These are phyloP conservation scores for Piprites chloris DNA, from an alignment of 2,113 vertebrate species.

Conservation along the genomic window DNA sequence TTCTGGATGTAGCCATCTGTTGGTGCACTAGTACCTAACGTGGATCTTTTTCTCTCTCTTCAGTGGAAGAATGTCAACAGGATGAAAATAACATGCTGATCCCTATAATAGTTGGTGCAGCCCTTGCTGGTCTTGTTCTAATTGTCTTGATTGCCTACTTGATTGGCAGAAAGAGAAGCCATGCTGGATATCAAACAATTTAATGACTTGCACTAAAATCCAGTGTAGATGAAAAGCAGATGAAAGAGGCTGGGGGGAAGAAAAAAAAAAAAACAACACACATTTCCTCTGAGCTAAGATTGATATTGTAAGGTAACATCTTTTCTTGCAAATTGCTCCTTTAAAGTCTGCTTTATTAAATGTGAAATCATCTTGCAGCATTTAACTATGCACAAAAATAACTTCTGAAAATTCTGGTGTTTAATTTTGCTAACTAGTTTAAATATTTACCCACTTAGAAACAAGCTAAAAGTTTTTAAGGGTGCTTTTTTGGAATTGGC, in stretches of 20 bases:
- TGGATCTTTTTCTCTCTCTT: background rate
- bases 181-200: conserved; percentile 97
- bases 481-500: conserved; percentile 60
- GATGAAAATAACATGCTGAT: conserved; percentile 95
- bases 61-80: conserved; percentile 89
- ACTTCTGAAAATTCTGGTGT: conserved; percentile 72
- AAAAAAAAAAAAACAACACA: background rate
- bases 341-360: conserved; percentile 76
- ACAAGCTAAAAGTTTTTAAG: conserved; percentile 71
- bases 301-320: conserved; percentile 60
- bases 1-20: background rate
- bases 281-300: conserved; percentile 41
- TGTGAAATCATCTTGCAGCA: conserved; percentile 78
- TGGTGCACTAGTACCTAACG: background rate
- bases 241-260: conserved; percentile 44
- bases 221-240: conserved; percentile 66
- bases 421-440: conserved; percentile 79
- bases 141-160: conserved; percentile 94
- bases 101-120: conserved; percentile 93
- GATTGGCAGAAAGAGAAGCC: conserved; percentile 94
- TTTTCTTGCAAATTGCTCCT: conserved; percentile 72
- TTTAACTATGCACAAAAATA: conserved; percentile 79
- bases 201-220: conserved; percentile 75
- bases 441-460: conserved; percentile 75
- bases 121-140: conserved; percentile 91